Conservation (phyloP, 2,888 invertebrate species). For the Chirona hameri region DNA sequence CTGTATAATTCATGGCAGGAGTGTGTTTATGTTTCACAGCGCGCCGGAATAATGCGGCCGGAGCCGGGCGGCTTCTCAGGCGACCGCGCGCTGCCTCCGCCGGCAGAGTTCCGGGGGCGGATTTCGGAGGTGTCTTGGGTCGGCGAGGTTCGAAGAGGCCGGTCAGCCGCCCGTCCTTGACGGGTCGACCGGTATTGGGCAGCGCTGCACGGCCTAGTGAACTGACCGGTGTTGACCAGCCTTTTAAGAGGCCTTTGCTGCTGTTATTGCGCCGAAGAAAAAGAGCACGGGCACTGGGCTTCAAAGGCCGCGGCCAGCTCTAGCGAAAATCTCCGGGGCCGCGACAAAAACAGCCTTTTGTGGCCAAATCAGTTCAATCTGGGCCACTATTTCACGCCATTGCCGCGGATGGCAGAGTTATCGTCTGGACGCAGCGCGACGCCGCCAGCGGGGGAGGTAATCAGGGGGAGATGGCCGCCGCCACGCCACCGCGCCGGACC, state of each 20-base stretch:
- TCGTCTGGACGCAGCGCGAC: neutral
- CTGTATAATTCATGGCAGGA: neutral
- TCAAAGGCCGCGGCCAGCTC: neutral
- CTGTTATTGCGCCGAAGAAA: neutral
- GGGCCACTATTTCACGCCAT: neutral
- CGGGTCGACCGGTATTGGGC: neutral
- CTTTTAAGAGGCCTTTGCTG: conserved; percentile 9
- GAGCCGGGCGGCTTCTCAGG: neutral
- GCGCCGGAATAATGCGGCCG: neutral
- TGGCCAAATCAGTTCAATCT: conserved; percentile 12
- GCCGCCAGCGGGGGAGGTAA: neutral
- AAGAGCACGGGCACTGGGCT: neutral
- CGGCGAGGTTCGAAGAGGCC: too few species aligned
- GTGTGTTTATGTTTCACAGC: neutral
- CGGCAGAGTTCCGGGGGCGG: too few species aligned
- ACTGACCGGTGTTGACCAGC: neutral
- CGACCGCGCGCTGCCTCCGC: neutral
- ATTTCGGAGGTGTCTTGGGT: too few species aligned
- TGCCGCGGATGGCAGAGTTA: neutral
- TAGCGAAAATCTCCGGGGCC: neutral
- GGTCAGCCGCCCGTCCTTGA: too few species aligned
- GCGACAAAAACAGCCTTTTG: conserved; percentile 22
- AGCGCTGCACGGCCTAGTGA: neutral
- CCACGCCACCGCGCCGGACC: too few species aligned
- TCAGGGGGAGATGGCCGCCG: neutral